Evolutionary conservation across 2,888 invertebrate genomes (phyloP).

Genomic region (Trachelus stipa): DNA sequence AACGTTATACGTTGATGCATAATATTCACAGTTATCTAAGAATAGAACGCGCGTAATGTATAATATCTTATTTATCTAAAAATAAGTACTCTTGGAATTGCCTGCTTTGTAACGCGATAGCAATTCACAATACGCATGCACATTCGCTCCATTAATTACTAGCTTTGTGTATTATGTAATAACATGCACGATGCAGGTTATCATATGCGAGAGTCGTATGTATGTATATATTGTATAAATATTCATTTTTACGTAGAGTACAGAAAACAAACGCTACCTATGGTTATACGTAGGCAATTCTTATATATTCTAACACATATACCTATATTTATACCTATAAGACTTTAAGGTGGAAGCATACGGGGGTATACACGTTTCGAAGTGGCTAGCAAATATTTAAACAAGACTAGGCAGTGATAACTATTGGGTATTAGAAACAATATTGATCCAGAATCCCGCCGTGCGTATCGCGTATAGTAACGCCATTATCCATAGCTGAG

Average conservation of each 20-base stretch:
- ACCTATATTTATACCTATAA: not conserved
- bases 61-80: not conserved
- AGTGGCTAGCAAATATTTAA: conserved; percentile 1
- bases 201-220: not conserved
- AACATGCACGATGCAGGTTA: not conserved
- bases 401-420: not conserved
- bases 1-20: not conserved
- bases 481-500: not conserved
- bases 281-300: not conserved
- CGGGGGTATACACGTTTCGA: not conserved
- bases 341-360: not conserved
- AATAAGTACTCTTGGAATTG: not conserved
- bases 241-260: not conserved
- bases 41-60: not conserved
- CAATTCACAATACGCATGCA: not conserved
- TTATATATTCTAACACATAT: not conserved
- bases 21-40: not conserved
- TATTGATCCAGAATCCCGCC: not conserved
- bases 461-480: not conserved
- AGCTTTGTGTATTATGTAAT: not conserved
- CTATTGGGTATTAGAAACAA: not conserved
- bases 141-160: not conserved
- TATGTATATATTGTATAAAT: not conserved
- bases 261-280: not conserved
- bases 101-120: not conserved